Base-by-base conservation (phyloP, 2,888 invertebrate genomes). In the Augochlorella aurata region DNA sequence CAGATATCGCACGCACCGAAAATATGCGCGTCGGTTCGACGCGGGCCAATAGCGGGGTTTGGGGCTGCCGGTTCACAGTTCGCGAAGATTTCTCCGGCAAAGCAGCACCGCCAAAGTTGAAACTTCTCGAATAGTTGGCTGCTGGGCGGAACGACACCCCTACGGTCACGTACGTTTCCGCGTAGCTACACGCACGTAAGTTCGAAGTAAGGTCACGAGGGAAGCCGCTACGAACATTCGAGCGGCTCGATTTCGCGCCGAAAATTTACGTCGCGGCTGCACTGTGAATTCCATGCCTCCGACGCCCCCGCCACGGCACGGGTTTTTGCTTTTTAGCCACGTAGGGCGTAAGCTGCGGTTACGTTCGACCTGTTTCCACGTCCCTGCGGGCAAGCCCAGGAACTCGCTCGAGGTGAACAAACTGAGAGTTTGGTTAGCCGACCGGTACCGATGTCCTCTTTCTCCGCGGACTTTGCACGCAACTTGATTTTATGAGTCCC, bases 221-320 rank as follows among this genome's bases (percentile, higher is more conserved):
- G 74, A 80, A 79, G 68, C 49, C 63, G 63, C 50, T 54, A 79
- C 75, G 71, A 70, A 49, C 49, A 58, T 81, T 74, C 50, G 81
- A 78, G 77, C 75, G 73, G 78, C 81, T 75, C 85, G 84, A 81
- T 85, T 78, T 85, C 82, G 80, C 74, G 81, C 83, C 74, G 85
- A 85, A 86, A 90, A 89, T 90, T 89, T 89, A 88, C 88, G 88
- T 83, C 83, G 82, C 82, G 85, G 82, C 87, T 82, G 85, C 82
- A 73, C 78, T 81, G 87, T 83, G 89, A 89, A 87, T 90, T 90
- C 85, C 84, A 65, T 74, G 9, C 8, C 44, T 66, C 45, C 54
- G 24, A 47, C 24, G 21, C 18, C 38, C 12, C 1, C 12, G 29
- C 58, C 68, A 16, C 63, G 72, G 66, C 72, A 61, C 71, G 74